Percentiles rank a stretch among this genome's conserved stretches.
Evolutionary conservation across 2,888 invertebrate genomes (phyloP).

Genomic region (Dicyrtoma fusca): DNA sequence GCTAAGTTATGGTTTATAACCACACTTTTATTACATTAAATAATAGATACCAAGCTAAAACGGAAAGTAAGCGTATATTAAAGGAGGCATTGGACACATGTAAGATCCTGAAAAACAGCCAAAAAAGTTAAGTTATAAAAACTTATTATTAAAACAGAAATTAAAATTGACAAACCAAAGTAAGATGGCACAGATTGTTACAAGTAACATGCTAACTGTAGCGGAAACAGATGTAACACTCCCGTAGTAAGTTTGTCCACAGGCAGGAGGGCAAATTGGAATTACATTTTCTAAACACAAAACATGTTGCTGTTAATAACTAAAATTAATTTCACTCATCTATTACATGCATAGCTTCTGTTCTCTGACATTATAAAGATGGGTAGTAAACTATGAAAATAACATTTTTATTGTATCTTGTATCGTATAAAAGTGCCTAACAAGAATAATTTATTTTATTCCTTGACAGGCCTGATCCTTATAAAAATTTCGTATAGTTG

Average conservation of each 20-base stretch:
- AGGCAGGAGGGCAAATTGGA: constrained; percentile 91
- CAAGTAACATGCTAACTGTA: constrained; percentile 50
- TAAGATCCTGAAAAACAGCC: neutral
- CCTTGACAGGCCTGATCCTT: no score
- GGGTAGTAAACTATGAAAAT: no score
- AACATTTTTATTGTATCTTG: no score
- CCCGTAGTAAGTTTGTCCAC: constrained; percentile 68
- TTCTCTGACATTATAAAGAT: no score
- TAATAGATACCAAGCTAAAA: neutral
- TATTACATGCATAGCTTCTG: no score
- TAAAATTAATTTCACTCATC: no score
- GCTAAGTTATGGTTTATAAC: neutral
- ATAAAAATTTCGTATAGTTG: no score
- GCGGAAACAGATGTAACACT: constrained; percentile 61
- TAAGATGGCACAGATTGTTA: constrained; percentile 48
- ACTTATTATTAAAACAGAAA: neutral
- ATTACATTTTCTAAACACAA: constrained; percentile 77
- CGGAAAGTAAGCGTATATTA: no score
- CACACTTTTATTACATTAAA: neutral
- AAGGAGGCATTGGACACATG: no score
- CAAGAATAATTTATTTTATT: no score
- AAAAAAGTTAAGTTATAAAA: neutral
- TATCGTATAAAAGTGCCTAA: no score
- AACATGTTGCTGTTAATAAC: constrained; percentile 8
- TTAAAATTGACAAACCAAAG: constrained; percentile 45